Percentiles rank a stretch among this genome's conserved stretches.
These are phyloP conservation scores for Phalangium opilio DNA, from an alignment of 2,888 invertebrate species.

Conservation along the genomic window DNA sequence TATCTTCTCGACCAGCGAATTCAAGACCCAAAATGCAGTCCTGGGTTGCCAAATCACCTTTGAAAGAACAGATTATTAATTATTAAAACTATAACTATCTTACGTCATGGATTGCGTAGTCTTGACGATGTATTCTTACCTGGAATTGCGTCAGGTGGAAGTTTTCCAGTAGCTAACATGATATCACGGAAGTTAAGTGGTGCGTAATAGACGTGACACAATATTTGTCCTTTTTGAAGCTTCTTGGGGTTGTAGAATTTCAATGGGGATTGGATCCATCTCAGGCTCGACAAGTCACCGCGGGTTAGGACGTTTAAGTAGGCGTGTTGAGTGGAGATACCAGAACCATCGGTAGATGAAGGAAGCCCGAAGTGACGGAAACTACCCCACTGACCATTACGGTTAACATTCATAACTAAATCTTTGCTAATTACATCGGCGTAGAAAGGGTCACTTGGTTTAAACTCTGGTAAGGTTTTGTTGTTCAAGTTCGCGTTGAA, in stretches of 20 bases:
- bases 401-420: constrained; percentile 62
- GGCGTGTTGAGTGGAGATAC: constrained; percentile 55
- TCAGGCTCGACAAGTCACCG: constrained; percentile 81
- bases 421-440: constrained; percentile 41
- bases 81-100: neutral
- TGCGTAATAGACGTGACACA: constrained; percentile 75
- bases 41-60: constrained; percentile 33
- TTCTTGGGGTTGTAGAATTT: constrained; percentile 39
- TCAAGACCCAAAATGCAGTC: constrained; percentile 37
- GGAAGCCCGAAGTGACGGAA: constrained; percentile 30
- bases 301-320: constrained; percentile 82
- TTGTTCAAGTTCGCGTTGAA: constrained; percentile 45
- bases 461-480: constrained; percentile 23
- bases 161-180: constrained; percentile 93
- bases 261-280: constrained; percentile 80
- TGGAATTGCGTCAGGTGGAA: constrained; percentile 91
- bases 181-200: constrained; percentile 96
- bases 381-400: constrained; percentile 35
- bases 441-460: constrained; percentile 15
- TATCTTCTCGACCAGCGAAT: constrained; percentile 25
- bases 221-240: constrained; percentile 29
- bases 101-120: no score
- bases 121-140: constrained; percentile 43
- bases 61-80: neutral
- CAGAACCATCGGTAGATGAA: no score